phyloP scores from a whole-genome alignment of 2,888 invertebrate species.

The Acrocera orbiculus region DNA sequence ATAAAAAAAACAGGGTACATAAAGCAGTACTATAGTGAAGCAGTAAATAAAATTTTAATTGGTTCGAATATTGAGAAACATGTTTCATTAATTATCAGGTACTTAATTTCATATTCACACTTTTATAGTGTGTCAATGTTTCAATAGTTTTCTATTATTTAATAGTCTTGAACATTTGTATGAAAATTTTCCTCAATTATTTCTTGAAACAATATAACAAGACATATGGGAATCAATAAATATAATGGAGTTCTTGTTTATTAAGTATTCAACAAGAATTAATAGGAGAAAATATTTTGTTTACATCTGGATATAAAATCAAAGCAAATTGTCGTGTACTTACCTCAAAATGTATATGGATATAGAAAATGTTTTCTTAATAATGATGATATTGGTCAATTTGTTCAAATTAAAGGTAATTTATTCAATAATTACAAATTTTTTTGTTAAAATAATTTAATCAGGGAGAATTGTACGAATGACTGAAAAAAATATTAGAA shows the following conservation, averaged over 20 bases:
- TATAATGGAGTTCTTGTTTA: conserved; percentile 43
- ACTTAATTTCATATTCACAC: conserved; percentile 21
- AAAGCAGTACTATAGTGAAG: conserved; percentile 39
- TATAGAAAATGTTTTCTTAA: conserved; percentile 45
- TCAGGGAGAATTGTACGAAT: conserved; percentile 62
- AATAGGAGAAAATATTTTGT: conserved; percentile 29
- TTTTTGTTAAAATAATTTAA: neutral
- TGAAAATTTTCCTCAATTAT: conserved; percentile 44
- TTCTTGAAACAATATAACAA: conserved; percentile 47
- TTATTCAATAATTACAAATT: neutral
- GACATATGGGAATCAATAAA: conserved; percentile 43
- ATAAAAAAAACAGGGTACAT: too few species aligned
- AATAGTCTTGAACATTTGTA: conserved; percentile 11
- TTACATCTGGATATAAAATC: conserved; percentile 25
- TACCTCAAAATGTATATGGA: conserved; percentile 43
- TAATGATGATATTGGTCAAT: conserved; percentile 50
- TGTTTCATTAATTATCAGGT: conserved; percentile 54
- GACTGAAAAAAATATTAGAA: conserved; percentile 58
- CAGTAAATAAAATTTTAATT: conserved; percentile 43
- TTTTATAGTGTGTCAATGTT: too few species aligned
- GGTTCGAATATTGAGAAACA: conserved; percentile 40
- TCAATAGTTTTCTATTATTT: neutral
- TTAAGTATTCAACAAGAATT: conserved; percentile 42
- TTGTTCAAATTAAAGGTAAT: conserved; percentile 53
- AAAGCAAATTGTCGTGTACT: conserved; percentile 50